Evolutionary conservation across 2,888 invertebrate genomes (phyloP).

Genomic region (Malacosoma neustria): DNA sequence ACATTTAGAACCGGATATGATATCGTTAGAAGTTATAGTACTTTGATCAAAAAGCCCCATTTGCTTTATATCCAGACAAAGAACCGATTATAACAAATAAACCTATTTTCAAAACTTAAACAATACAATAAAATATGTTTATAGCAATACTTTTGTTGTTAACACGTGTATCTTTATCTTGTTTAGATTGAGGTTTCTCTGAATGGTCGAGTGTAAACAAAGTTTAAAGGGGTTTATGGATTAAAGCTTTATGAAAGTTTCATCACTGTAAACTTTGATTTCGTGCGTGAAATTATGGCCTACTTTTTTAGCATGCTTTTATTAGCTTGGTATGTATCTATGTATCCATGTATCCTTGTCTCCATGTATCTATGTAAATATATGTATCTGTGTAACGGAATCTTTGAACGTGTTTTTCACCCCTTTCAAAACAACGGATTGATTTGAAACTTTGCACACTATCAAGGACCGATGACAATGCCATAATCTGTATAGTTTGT

Average conservation of each 20-base stretch:
- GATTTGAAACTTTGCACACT: no score
- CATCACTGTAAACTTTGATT: no score
- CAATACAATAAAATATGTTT: background rate
- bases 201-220: background rate
- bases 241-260: background rate
- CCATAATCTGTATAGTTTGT: no score
- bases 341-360: no score
- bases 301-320: no score
- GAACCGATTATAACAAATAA: background rate
- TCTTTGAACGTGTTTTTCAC: no score
- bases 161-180: background rate
- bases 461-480: no score
- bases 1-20: background rate
- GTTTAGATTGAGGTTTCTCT: background rate
- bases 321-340: no score
- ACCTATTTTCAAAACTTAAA: background rate
- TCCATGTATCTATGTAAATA: no score
- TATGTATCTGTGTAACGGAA: no score
- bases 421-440: no score
- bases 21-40: background rate
- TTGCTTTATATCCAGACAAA: background rate
- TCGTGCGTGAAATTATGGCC: no score
- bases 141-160: background rate
- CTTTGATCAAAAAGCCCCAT: background rate
- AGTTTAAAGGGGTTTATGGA: background rate